phyloP scores from a whole-genome alignment of 2,797 vertebrate genomes.

The Vultur gryphus region DNA sequence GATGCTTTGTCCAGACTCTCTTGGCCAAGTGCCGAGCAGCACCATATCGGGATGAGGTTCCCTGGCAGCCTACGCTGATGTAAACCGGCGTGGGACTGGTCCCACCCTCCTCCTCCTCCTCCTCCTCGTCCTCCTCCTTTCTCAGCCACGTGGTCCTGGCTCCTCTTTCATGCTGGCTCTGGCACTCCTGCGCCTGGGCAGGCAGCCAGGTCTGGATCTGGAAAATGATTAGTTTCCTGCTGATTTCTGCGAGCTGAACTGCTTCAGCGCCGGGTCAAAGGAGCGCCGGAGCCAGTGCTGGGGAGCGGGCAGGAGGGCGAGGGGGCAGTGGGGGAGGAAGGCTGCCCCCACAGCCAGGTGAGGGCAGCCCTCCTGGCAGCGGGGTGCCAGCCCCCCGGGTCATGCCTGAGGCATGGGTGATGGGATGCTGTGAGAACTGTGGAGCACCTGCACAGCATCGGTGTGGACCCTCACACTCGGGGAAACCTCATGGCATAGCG shows the following conservation, averaged over 20 bases:
- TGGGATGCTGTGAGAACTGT: not conserved
- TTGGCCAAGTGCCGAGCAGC: not conserved
- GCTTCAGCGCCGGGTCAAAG: not conserved
- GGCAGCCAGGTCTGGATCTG: constrained; percentile 53
- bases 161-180: constrained; percentile 49
- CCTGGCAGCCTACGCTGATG: not conserved
- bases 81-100: not conserved
- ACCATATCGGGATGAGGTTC: not conserved
- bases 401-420: not conserved
- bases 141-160: constrained; percentile 17
- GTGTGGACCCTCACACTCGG: not conserved
- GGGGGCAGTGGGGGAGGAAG: not conserved
- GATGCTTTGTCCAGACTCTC: not conserved
- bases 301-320: not conserved
- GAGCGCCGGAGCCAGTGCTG: not conserved
- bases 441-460: not conserved
- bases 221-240: constrained; percentile 56
- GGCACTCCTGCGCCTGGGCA: constrained; percentile 48
- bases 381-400: fast-evolving
- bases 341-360: fast-evolving
- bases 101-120: not conserved
- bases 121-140: not conserved
- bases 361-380: not conserved
- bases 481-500: fast-evolving
- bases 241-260: constrained; percentile 5